These are phyloP conservation scores for Danio albolineatus DNA, from an alignment of 2,797 vertebrate genomes.

Conservation along the genomic window DNA sequence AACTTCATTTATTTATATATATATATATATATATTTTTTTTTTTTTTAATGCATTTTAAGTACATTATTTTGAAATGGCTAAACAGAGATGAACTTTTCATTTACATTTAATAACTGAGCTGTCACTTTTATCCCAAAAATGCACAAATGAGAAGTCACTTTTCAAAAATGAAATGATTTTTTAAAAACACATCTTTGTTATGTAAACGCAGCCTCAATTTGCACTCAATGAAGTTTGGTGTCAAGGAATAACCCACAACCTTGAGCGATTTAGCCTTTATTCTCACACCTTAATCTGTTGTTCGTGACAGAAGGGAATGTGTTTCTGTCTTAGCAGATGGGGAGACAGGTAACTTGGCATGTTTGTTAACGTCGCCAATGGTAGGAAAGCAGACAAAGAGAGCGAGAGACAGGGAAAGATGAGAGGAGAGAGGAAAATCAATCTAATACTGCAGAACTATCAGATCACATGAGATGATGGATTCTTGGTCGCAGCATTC, in stretches of 20 bases:
- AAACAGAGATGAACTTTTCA: too few species aligned
- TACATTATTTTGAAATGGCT: too few species aligned
- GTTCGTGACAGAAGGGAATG: conserved; percentile 50
- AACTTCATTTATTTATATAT: too few species aligned
- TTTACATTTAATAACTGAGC: too few species aligned
- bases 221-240: conserved; percentile 3
- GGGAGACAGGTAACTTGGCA: conserved; percentile 79
- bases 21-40: too few species aligned
- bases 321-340: conserved; percentile 68
- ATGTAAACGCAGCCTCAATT: not conserved
- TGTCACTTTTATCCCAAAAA: too few species aligned
- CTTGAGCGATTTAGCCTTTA: conserved; percentile 32
- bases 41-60: too few species aligned
- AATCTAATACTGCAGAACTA: conserved; percentile 90
- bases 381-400: conserved; percentile 69
- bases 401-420: conserved; percentile 60
- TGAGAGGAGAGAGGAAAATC: conserved; percentile 76
- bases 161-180: too few species aligned
- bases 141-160: too few species aligned
- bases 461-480: conserved; percentile 93
- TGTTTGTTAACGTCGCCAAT: conserved; percentile 88
- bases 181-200: too few species aligned
- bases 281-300: conserved; percentile 38
- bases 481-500: conserved; percentile 91
- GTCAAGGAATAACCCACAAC: conserved; percentile 11